Evolutionary conservation across 2,888 invertebrate genomes (phyloP), one percentile per base, ranked within the genome.

Genomic region (Terebella lapidaria): DNA sequence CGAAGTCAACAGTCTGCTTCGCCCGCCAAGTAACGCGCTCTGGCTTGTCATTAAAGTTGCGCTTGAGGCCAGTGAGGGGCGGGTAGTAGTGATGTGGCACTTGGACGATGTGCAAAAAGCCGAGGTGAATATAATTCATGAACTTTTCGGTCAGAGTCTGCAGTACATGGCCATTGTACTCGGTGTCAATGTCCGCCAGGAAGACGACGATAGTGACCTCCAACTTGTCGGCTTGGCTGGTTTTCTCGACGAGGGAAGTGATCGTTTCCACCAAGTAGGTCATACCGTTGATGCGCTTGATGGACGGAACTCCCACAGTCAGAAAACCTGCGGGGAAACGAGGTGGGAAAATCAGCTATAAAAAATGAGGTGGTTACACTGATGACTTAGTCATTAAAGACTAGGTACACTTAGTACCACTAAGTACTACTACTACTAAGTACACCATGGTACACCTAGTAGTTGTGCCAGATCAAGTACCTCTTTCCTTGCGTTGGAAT

Each of bases 301-400:
- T 78, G 1, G 78, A 75, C 2, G 82, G 77, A 52, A 82, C 79
- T 10, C 81, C 81, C 10, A 82, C 77, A 0, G 80, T 76, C 18
- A 82, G 64, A 59, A 73, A 78, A 26, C 73, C 80, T 74, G 69
- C 25, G 57, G 42, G 42, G n/a, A 35, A 35, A 35, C 42, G 10
- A 35, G n/a, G n/a, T 35, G n/a, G 42, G 42, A 10, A n/a, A n/a
- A n/a, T n/a, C n/a, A n/a, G n/a, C n/a, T n/a, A n/a, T n/a, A n/a
- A n/a, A n/a, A n/a, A n/a, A n/a, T n/a, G n/a, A n/a, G n/a, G n/a
- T n/a, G n/a, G n/a, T n/a, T n/a, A n/a, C n/a, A n/a, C n/a, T n/a
- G n/a, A n/a, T n/a, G n/a, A n/a, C n/a, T n/a, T n/a, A n/a, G n/a
- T n/a, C n/a, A n/a, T n/a, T n/a, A n/a, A n/a, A n/a, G n/a, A n/a